Percentiles rank a stretch among this genome's conserved stretches.
Conservation (phyloP, 2,113 vertebrate species). For the Urocitellus parryii region DNA sequence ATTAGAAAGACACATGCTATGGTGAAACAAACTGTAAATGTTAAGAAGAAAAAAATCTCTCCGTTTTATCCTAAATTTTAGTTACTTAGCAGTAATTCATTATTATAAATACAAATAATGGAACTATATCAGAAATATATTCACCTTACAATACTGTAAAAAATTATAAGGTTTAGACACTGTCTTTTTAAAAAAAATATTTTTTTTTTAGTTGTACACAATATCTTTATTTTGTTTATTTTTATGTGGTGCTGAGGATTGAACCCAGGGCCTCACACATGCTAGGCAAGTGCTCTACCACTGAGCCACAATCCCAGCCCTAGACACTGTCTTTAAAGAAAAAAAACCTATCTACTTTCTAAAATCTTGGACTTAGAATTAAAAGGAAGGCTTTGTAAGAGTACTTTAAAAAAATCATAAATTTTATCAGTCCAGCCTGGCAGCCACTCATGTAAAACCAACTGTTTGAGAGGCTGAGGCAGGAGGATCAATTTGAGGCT, state of each 20-base stretch:
- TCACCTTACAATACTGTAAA: not conserved
- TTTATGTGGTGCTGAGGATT: too few relatives aligned
- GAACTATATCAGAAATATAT: not conserved
- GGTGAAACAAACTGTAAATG: not conserved
- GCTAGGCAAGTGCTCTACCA: too few relatives aligned
- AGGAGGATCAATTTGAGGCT: not conserved
- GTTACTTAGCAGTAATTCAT: slow-evolving; percentile 12
- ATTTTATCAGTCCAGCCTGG: not conserved
- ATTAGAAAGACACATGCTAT: not conserved
- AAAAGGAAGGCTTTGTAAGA: not conserved
- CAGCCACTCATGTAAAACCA: not conserved
- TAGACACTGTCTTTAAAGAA: not conserved
- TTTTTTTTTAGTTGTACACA: too few relatives aligned
- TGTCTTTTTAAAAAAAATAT: too few relatives aligned
- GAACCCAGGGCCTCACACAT: too few relatives aligned
- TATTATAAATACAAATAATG: slow-evolving; percentile 42
- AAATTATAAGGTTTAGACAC: not conserved
- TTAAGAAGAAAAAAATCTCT: not conserved
- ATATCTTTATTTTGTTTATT: too few relatives aligned
- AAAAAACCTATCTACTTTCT: not conserved
- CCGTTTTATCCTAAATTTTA: slow-evolving; percentile 18
- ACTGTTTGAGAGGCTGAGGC: not conserved
- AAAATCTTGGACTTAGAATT: not conserved
- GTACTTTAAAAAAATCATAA: not conserved
- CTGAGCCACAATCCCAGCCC: too few relatives aligned